Evolutionary conservation across 2,888 invertebrate genomes (phyloP), one percentile per base, ranked within the genome.

Genomic region (Mayetiola destructor): DNA sequence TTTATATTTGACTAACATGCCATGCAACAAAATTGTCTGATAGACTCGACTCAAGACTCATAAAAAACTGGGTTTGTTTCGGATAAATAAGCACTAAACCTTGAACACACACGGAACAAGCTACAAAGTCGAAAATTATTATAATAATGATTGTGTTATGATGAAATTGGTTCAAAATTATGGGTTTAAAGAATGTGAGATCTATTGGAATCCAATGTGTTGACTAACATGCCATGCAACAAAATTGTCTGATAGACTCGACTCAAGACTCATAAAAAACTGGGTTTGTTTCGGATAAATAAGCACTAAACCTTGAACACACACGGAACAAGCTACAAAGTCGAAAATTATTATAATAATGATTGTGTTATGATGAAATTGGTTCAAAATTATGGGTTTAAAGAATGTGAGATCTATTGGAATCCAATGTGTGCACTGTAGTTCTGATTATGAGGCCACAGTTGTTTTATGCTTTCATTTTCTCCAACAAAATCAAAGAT

Each of bases 331-430:
- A 14, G 27, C 23, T 27, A 48, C 48, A 48, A n/a, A 48, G 48
- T 48, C 23, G 48, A 27, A 48, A 48, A 48, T 48, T 48, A 48
- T 48, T 27, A 27, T 48, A 48, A 48, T 48, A 27, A 48, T 48
- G 48, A 27, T 48, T 27, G 48, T 48, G 48, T 27, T 48, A 48
- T 48, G 27, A 48, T 48, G 48, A 27, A 48, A 48, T 48, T 48
- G 27, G 48, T 48, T 27, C 27, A n/a, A 48, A 48, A 48, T 27
- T 48, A 48, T 10, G n/a, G 27, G 27, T 48, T 42, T 10, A n/a
- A 27, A n/a, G n/a, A n/a, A n/a, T n/a, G n/a, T 27, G 48, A 48
- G 48, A 48, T 48, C 48, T 48, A 48, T 48, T 48, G 48, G 48
- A 48, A 48, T 48, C 23, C n/a, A 27, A 27, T 48, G 2, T 21